Evolutionary conservation across 2,797 vertebrate genomes (phyloP).

Genomic region (Diplodus puntazzo): DNA sequence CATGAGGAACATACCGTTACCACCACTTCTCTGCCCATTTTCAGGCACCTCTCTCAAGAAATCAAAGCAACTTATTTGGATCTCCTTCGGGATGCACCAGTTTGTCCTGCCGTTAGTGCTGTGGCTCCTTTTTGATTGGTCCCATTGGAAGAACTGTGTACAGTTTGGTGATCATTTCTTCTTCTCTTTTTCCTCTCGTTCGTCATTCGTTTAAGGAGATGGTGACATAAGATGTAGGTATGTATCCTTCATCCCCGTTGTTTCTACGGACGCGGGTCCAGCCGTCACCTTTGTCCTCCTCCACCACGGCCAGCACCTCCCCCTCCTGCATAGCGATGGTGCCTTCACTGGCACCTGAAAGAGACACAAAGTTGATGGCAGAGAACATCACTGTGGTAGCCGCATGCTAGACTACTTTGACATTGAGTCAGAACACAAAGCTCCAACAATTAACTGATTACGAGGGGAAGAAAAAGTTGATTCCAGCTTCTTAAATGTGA

Average conservation of each 20-base stretch:
- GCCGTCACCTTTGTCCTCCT: conserved; percentile 94
- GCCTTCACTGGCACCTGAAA: conserved; percentile 91
- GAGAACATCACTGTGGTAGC: neutral
- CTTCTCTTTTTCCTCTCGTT: conserved; percentile 24
- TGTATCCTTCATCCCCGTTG: conserved; percentile 93
- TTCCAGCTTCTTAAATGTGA: too few species aligned
- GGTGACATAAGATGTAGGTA: conserved; percentile 92
- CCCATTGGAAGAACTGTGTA: conserved; percentile 50
- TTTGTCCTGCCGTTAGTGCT: conserved; percentile 50
- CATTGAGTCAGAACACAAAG: neutral
- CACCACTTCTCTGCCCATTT: conserved; percentile 47
- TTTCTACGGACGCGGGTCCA: conserved; percentile 91
- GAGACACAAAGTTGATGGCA: neutral
- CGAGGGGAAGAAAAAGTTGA: too few species aligned
- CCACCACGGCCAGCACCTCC: conserved; percentile 90
- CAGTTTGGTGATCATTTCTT: conserved; percentile 39
- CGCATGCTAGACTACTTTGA: neutral
- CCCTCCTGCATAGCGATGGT: conserved; percentile 93
- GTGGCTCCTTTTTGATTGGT: conserved; percentile 55
- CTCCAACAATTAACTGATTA: too few species aligned
- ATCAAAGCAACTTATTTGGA: conserved; percentile 49
- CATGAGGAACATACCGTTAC: conserved; percentile 40
- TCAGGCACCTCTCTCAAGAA: conserved; percentile 40
- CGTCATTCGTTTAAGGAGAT: conserved; percentile 86
- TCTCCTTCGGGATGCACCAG: conserved; percentile 32